Conservation (phyloP, 2,797 vertebrate genomes). For the Galaxias olidus region DNA sequence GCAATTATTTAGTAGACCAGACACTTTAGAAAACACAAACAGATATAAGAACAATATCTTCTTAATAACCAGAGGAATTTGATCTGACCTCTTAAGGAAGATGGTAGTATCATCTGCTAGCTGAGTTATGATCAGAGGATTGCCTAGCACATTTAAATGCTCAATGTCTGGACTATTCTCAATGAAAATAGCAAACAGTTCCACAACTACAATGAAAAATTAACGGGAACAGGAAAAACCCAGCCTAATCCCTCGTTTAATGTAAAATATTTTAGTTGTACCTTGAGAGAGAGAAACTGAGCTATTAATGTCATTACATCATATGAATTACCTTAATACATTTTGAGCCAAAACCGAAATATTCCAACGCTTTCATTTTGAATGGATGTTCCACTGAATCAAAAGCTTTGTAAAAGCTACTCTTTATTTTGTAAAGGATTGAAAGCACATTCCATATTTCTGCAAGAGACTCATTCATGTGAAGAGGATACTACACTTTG, state of each 20-base stretch:
- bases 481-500: too few relatives aligned
- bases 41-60: too few relatives aligned
- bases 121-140: neutral
- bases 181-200: too few relatives aligned
- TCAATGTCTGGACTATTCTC: neutral
- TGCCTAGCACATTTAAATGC: neutral
- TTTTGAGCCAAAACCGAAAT: constrained; percentile 6
- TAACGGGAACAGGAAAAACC: neutral
- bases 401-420: constrained; percentile 12
- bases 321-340: neutral
- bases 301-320: neutral
- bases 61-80: neutral
- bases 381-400: constrained; percentile 7
- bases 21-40: constrained; percentile 10
- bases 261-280: neutral
- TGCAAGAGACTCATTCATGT: too few relatives aligned
- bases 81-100: constrained; percentile 3
- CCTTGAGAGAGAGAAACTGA: neutral
- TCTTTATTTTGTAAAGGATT: too few relatives aligned
- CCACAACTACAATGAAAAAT: constrained; percentile 5
- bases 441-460: too few relatives aligned
- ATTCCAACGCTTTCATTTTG: neutral
- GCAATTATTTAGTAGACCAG: constrained; percentile 2
- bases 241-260: constrained; percentile 2
- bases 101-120: neutral